Evolutionary conservation across 2,797 vertebrate genomes (phyloP).

Genomic region (Austrolebias charrua): DNA sequence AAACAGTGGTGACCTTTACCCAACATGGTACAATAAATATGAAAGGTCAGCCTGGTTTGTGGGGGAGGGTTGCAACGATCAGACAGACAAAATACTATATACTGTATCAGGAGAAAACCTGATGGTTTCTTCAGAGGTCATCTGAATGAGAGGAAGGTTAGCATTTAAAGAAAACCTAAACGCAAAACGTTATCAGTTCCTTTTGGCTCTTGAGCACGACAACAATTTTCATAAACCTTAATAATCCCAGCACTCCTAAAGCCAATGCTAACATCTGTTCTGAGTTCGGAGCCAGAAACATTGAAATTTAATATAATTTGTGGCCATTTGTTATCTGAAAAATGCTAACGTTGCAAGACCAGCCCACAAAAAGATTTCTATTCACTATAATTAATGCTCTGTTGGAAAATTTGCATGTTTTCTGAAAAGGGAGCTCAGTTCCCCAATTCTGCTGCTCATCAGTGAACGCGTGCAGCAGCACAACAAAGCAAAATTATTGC

Average conservation of each 20-base stretch:
- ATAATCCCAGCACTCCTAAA: slow-evolving; percentile 33
- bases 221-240: slow-evolving; percentile 34
- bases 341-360: slow-evolving; percentile 23
- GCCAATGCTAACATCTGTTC: slow-evolving; percentile 39
- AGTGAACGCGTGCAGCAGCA: slow-evolving; percentile 18
- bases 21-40: slow-evolving; percentile 81
- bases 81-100: slow-evolving; percentile 68
- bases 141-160: slow-evolving; percentile 65
- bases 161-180: slow-evolving; percentile 37
- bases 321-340: slow-evolving; percentile 21
- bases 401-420: slow-evolving; percentile 33
- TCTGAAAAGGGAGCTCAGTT: slow-evolving; percentile 36
- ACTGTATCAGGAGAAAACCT: slow-evolving; percentile 53
- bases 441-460: slow-evolving; percentile 33
- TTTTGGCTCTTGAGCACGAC: neutral
- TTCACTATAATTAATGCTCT: slow-evolving; percentile 44
- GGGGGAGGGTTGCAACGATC: slow-evolving; percentile 50
- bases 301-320: slow-evolving; percentile 27
- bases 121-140: slow-evolving; percentile 60
- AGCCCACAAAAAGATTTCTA: slow-evolving; percentile 25
- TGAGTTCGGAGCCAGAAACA: slow-evolving; percentile 21
- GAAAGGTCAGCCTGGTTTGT: slow-evolving; percentile 76
- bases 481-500: slow-evolving; percentile 35
- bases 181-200: slow-evolving; percentile 37
- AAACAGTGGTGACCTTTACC: slow-evolving; percentile 84